These are phyloP conservation scores for Chrysolina oricalcia DNA, from an alignment of 2,888 invertebrate genomes.

Conservation along the genomic window DNA sequence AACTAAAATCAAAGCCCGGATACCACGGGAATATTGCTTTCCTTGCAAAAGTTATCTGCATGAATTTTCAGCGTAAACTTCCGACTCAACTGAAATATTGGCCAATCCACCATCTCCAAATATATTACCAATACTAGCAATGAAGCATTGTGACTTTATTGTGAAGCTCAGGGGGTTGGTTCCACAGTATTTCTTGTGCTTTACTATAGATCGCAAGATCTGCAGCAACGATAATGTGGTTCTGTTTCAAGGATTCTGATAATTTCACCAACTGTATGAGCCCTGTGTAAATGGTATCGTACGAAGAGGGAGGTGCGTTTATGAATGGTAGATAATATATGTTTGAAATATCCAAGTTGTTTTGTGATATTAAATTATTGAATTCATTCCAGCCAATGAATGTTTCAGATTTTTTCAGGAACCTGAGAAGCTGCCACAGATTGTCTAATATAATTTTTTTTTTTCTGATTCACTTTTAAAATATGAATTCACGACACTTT, in stretches of 20 bases:
- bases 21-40: conserved; percentile 9
- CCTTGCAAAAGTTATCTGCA: conserved; percentile 9
- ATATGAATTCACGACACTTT: conserved; percentile 7
- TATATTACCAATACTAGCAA: conserved; percentile 7
- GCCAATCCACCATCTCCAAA: conserved; percentile 5
- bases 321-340: conserved; percentile 9
- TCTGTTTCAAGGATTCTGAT: conserved; percentile 12
- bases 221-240: conserved; percentile 9
- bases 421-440: conserved; percentile 12
- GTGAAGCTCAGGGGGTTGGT: conserved; percentile 5
- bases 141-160: conserved; percentile 7
- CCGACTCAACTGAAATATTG: conserved; percentile 2
- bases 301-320: conserved; percentile 7
- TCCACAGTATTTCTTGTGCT: conserved; percentile 7
- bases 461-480: conserved; percentile 9
- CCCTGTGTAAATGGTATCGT: conserved; percentile 12
- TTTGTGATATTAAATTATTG: conserved; percentile 12
- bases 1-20: conserved; percentile 9
- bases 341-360: conserved; percentile 9
- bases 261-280: conserved; percentile 9
- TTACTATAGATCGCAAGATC: conserved; percentile 12
- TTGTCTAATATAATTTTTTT: conserved; percentile 2
- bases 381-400: conserved; percentile 12
- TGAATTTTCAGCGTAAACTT: conserved; percentile 5
- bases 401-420: conserved; percentile 9